These are phyloP conservation scores for Eufriesea mexicana DNA, from an alignment of 1,140 invertebrate species.

Conservation along the genomic window DNA sequence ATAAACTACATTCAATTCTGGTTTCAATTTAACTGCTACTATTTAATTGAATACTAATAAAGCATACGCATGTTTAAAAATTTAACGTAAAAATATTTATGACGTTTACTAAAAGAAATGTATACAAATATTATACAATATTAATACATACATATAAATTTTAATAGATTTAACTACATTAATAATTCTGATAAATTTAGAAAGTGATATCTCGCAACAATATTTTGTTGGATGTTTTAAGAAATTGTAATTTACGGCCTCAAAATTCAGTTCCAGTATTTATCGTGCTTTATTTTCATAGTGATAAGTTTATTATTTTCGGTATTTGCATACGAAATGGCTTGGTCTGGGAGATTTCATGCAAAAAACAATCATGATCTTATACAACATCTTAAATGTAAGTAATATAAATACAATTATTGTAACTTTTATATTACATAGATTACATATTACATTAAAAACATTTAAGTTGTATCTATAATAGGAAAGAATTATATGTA, in stretches of 20 bases:
- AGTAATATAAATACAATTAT: constrained; percentile 60
- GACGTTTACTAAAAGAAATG: too few species aligned
- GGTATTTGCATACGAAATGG: constrained; percentile 60
- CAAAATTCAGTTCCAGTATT: constrained; percentile 21
- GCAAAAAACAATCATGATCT: constrained; percentile 93
- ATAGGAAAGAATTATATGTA: neutral
- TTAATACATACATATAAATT: neutral
- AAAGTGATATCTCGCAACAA: neutral
- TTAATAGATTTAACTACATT: too few species aligned
- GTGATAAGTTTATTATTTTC: constrained; percentile 44
- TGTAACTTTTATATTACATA: neutral
- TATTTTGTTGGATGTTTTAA: neutral
- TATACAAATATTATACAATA: too few species aligned
- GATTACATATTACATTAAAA: neutral
- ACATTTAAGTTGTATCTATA: neutral
- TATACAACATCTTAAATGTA: constrained; percentile 91
- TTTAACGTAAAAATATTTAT: too few species aligned
- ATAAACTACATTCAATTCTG: neutral
- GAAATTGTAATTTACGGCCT: neutral
- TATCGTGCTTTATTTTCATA: constrained; percentile 41
- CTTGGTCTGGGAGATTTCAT: constrained; percentile 90
- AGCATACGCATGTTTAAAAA: neutral
- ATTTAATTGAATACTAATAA: neutral
- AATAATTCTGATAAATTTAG: neutral
- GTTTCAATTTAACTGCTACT: neutral